Base-by-base conservation (phyloP, 2,888 invertebrate genomes). In the Watsonalla binaria region DNA sequence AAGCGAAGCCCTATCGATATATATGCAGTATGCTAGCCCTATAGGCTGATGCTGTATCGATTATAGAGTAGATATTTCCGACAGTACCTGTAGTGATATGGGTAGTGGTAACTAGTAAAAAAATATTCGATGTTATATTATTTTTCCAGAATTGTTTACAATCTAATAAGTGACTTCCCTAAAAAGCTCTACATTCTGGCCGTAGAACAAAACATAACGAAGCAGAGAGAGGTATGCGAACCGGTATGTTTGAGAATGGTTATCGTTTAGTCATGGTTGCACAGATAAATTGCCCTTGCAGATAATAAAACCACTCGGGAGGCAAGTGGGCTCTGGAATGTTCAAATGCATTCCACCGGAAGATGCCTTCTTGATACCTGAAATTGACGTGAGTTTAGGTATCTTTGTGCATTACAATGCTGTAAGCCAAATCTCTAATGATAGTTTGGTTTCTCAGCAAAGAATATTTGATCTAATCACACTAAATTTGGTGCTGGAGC, bases 101-200 rank as follows among this genome's bases (percentile, higher is more conserved):
- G 24, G 24, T 24, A 24, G 11, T 42, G 11, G 11, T 37, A 37
- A 37, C 8, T 51, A 39, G 53, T 35, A 9, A 51, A 46, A 24
- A 42, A 37, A 6, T 49, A 48, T 39, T 15, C 45, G 6, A 14
- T 52, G 34, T 45, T 11, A 24, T 13, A 24, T 46, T 51, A 46
- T 42, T 46, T 58, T 75, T 82, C 53, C 78, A 92, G 92, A 70
- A 89, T 92, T 46, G 68, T 92, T 48, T 79, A 80, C 61, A 82
- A 86, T 58, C 67, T 92, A 54, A 66, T 93, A 52, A 74, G 78
- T 61, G 85, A 89, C 52, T 92, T 92, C 66, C 94, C 94, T 33
- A 86, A 78, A 61, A 87, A 91, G 54, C 88, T 92, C 9, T 94
- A 93, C 66, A 91, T 94, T 47, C 76, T 94, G 45, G 94, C 94